phyloP scores from a whole-genome alignment of 2,888 invertebrate species.

The Nudaria mundana region DNA sequence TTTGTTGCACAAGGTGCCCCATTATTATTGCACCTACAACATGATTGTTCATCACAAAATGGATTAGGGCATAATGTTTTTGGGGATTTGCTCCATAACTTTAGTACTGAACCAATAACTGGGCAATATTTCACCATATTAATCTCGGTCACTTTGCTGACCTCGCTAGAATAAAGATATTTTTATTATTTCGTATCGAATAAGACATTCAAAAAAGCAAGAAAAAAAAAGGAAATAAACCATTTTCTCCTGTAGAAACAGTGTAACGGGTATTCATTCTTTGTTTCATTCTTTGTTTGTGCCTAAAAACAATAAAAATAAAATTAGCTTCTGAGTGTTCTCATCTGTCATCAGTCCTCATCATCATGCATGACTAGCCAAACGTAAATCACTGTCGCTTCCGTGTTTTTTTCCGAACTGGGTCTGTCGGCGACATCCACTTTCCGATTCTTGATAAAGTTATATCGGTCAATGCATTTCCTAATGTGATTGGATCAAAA shows the following conservation, averaged over 20 bases:
- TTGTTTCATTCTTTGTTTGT: conserved; percentile 7
- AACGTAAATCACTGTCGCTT: no score
- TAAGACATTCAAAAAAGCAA: no score
- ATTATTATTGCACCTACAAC: background rate
- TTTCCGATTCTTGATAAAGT: no score
- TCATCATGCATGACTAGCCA: no score
- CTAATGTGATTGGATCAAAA: no score
- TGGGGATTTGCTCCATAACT: background rate
- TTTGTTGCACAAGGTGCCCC: no score
- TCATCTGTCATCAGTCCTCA: no score
- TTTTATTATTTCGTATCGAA: background rate
- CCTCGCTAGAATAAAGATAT: conserved; percentile 25
- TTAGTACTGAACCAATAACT: conserved; percentile 5
- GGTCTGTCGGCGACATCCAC: no score
- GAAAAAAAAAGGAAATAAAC: conserved; percentile 21
- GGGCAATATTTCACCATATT: conserved; percentile 17
- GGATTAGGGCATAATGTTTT: background rate
- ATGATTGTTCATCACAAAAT: background rate
- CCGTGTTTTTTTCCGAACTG: no score
- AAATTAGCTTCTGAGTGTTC: conserved; percentile 3
- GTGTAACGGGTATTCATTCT: conserved; percentile 15
- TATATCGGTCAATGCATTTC: no score
- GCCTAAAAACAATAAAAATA: conserved; percentile 23
- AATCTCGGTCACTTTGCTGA: conserved; percentile 22
- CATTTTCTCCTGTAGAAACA: conserved; percentile 29